Evolutionary conservation across 2,797 vertebrate genomes (phyloP).

Genomic region (Champsocephalus esox): DNA sequence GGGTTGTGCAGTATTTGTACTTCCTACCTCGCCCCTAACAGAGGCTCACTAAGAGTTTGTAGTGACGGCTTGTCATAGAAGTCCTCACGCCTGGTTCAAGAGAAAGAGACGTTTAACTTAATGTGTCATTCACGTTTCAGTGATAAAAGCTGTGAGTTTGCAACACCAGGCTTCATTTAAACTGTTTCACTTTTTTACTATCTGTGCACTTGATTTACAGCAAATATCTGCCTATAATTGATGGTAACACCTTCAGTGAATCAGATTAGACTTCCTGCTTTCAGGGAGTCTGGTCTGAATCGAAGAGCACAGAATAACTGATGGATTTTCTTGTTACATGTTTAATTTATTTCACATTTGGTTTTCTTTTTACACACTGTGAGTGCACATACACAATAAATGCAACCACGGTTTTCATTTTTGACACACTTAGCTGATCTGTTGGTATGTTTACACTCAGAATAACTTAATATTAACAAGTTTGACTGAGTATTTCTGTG

Average conservation of each 20-base stretch:
- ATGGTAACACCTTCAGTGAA: slow-evolving; percentile 3
- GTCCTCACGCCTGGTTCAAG: slow-evolving; percentile 10
- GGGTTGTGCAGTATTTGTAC: slow-evolving; percentile 30
- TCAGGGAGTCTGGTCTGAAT: slow-evolving; percentile 7
- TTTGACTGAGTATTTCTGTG: slow-evolving; percentile 25
- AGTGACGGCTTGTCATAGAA: slow-evolving; percentile 5
- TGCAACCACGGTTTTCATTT: slow-evolving; percentile 8
- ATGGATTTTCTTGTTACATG: slow-evolving; percentile 16
- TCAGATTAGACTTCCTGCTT: slow-evolving; percentile 16
- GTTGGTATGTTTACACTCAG: slow-evolving; percentile 28
- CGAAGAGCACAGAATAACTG: not conserved
- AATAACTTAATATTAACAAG: slow-evolving; percentile 5
- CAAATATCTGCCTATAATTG: not conserved
- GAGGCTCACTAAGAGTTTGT: slow-evolving; percentile 35
- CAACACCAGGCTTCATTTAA: slow-evolving; percentile 24
- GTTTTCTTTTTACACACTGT: slow-evolving; percentile 3
- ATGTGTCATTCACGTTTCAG: slow-evolving; percentile 23
- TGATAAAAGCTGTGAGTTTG: slow-evolving; percentile 24
- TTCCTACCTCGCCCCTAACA: slow-evolving; percentile 64
- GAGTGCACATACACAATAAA: not conserved
- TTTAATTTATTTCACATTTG: slow-evolving; percentile 25
- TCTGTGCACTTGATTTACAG: slow-evolving; percentile 7
- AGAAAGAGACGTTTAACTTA: slow-evolving; percentile 10
- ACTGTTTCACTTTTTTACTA: slow-evolving; percentile 1
- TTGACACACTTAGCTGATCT: slow-evolving; percentile 5